These are phyloP conservation scores for Forficula auricularia DNA, from an alignment of 1,140 invertebrate genomes.

Conservation along the genomic window DNA sequence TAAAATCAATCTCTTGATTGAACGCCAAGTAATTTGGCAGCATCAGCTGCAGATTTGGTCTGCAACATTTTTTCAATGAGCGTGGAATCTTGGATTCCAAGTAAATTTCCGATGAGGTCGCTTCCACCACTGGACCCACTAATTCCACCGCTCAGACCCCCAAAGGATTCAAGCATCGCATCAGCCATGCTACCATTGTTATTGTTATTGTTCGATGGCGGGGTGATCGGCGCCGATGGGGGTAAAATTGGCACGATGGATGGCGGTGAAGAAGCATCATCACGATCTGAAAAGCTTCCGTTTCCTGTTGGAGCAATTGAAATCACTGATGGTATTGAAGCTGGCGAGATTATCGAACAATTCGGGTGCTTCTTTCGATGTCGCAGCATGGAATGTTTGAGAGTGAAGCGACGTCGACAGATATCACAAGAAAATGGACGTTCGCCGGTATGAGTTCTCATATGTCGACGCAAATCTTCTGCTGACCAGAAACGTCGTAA, in stretches of 20 bases:
- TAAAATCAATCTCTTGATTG: not conserved
- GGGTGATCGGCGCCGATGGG: constrained; percentile 27
- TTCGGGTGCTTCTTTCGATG: constrained; percentile 66
- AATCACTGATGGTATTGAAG: constrained; percentile 20
- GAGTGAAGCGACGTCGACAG: constrained; percentile 63
- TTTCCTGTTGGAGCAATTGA: constrained; percentile 13
- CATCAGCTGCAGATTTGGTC: constrained; percentile 61
- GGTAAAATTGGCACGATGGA: constrained; percentile 34
- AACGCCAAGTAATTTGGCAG: constrained; percentile 69
- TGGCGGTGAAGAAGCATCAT: constrained; percentile 10
- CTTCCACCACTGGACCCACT: too few relatives aligned
- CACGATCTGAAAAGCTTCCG: too few relatives aligned
- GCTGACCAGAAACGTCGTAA: constrained; percentile 83
- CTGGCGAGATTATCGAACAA: constrained; percentile 23
- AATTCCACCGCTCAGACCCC: constrained; percentile 23
- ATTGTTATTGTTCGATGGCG: constrained; percentile 18
- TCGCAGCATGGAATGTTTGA: constrained; percentile 85
- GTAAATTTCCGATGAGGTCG: constrained; percentile 72
- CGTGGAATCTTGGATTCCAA: constrained; percentile 71
- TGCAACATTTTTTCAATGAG: constrained; percentile 69
- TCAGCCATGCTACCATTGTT: not conserved
- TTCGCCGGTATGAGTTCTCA: constrained; percentile 75
- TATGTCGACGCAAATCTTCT: constrained; percentile 78
- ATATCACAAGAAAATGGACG: constrained; percentile 63
- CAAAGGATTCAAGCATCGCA: not conserved